Evolutionary conservation across 2,113 vertebrate species (phyloP), one percentile per base, ranked within the genome.

Genomic region (Brachirus orientalis): DNA sequence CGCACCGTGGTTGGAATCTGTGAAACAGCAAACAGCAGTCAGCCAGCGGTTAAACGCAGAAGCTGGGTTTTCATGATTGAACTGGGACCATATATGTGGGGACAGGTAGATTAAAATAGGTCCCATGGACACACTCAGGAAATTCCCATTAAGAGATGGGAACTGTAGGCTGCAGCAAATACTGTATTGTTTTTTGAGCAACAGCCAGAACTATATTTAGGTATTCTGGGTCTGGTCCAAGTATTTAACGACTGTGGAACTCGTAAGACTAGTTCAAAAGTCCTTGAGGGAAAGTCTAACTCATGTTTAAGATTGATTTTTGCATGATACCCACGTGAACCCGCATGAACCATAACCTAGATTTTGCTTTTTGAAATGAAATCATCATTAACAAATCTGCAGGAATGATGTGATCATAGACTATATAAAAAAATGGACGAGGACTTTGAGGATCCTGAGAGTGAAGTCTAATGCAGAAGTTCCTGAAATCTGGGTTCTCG

Each of bases 1-100:
- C 76, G 90, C 40, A 92, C 90, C 1, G 90, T 92, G 78, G 89
- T 90, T 0, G 90, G 90, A 50, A 92, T 91, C 90, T 92, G 84
- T 2, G 36, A 7, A 44, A 41, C 4, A 3, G 69, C 33, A 69
- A 60, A 80, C 13, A 50, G 38, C 44, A 59, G 53, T 58, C 41
- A 47, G 50, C 78, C 63, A 72, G 47, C 45, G 9, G 13, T 0
- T n/a, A 6, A 17, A 17, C 6, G 14, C 35, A 1, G n/a, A 36
- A 12, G 36, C 16, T 8, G 45, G 2, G 1, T 50, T 18, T 47
- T 38, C 48, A 66, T 16, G 44, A 18, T 18, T 11, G 38, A 58
- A 14, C 10, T 9, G 38, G 54, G 63, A 40, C 8, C 13, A 54
- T 1, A 55, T 43, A 60, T 18, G 10, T 22, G 22, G 10, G 9